These are phyloP conservation scores for Oscheius sp. DNA, from an alignment of 2,888 invertebrate species.

Conservation along the genomic window DNA sequence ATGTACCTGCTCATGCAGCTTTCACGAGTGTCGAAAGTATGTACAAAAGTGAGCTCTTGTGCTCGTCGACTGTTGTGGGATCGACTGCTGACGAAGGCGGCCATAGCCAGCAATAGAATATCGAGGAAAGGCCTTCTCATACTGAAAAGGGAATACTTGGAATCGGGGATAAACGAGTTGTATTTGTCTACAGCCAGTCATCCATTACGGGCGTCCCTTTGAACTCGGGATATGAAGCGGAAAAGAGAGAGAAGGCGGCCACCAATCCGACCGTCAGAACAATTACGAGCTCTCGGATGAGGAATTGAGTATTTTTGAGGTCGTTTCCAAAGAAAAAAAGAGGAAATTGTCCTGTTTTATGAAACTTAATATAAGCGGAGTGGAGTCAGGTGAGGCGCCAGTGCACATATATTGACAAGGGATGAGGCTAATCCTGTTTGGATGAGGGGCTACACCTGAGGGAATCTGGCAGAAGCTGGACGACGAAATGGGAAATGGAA, in stretches of 20 bases:
- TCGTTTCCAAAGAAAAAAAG: constrained; percentile 10
- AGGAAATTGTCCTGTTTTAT: constrained; percentile 4
- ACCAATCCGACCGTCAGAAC: constrained; percentile 11
- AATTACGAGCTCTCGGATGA: constrained; percentile 25
- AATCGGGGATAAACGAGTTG: not conserved
- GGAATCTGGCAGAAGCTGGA: constrained; percentile 9
- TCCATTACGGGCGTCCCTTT: constrained; percentile 2
- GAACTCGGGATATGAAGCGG: constrained; percentile 17
- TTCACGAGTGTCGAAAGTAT: constrained; percentile 58
- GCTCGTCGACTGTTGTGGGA: constrained; percentile 10
- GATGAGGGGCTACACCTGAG: not conserved
- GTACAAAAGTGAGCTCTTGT: constrained; percentile 51
- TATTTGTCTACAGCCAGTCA: constrained; percentile 9
- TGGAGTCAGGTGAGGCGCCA: constrained; percentile 9
- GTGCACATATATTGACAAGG: not conserved
- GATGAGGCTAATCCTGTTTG: constrained; percentile 24
- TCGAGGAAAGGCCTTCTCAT: constrained; percentile 18
- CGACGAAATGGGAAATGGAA: not conserved
- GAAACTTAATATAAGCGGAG: constrained; percentile 13
- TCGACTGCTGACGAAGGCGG: constrained; percentile 13
- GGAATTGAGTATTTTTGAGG: constrained; percentile 19
- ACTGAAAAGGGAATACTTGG: not conserved
- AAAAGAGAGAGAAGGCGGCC: constrained; percentile 2
- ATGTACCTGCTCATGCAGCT: constrained; percentile 51
- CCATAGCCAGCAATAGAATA: not conserved